These are phyloP conservation scores for Leptothorax acervorum DNA, from an alignment of 2,888 invertebrate genomes.

Conservation along the genomic window DNA sequence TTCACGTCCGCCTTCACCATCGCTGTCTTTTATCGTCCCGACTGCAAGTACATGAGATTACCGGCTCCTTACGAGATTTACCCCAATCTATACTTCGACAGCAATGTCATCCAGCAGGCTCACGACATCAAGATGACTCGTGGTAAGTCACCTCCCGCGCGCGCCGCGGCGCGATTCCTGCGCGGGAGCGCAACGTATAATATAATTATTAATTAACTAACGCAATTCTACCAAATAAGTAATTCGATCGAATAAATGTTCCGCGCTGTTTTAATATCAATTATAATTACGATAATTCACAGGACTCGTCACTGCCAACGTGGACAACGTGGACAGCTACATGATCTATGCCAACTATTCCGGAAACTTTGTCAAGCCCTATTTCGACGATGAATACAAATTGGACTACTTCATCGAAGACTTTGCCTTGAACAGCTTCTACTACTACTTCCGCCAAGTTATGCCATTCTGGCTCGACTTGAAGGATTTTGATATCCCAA, in stretches of 20 bases:
- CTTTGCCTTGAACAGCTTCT: slow-evolving; percentile 89
- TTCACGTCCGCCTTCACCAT: slow-evolving; percentile 89
- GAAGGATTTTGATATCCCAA: slow-evolving; percentile 85
- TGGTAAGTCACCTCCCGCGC: slow-evolving; percentile 68
- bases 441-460: slow-evolving; percentile 89
- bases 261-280: too few relatives aligned
- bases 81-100: slow-evolving; percentile 90
- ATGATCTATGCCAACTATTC: slow-evolving; percentile 89
- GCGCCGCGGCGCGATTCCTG: too few relatives aligned
- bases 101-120: slow-evolving; percentile 88
- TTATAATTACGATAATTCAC: neutral
- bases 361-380: slow-evolving; percentile 85
- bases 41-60: slow-evolving; percentile 89
- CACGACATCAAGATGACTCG: slow-evolving; percentile 87
- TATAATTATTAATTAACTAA: neutral
- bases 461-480: slow-evolving; percentile 90
- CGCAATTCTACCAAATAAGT: too few relatives aligned
- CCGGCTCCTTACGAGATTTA: slow-evolving; percentile 92
- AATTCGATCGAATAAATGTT: too few relatives aligned
- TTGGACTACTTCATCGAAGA: slow-evolving; percentile 91
- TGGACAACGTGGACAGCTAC: slow-evolving; percentile 84
- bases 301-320: slow-evolving; percentile 61
- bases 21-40: slow-evolving; percentile 89
- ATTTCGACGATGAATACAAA: slow-evolving; percentile 87
- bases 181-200: too few relatives aligned